phyloP scores from a whole-genome alignment of 2,888 invertebrate genomes.

The Lasioglossum pauxillum region DNA sequence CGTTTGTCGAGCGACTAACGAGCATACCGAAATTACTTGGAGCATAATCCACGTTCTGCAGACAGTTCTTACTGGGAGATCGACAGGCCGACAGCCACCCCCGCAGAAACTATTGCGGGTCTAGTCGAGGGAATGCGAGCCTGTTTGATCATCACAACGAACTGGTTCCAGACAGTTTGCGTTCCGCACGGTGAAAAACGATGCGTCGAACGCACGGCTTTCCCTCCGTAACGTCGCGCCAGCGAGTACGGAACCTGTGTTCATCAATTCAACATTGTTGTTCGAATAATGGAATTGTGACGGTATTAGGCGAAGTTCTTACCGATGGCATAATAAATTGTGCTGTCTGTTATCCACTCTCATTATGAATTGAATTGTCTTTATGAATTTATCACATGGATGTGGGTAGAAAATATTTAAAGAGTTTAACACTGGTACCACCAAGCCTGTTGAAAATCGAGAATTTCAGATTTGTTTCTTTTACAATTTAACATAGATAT shows the following conservation, averaged over 20 bases:
- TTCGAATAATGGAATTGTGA: background rate
- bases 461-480: too few species aligned
- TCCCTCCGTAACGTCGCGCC: background rate
- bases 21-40: conserved; percentile 4
- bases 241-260: background rate
- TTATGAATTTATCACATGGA: background rate
- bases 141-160: background rate
- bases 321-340: background rate
- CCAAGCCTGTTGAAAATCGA: too few species aligned
- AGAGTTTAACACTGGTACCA: background rate
- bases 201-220: background rate
- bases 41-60: conserved; percentile 10
- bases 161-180: background rate
- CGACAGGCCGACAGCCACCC: background rate
- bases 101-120: background rate
- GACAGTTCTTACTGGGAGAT: background rate
- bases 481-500: too few species aligned
- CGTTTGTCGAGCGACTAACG: background rate
- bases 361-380: too few species aligned
- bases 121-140: background rate
- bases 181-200: background rate
- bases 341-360: background rate
- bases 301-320: background rate
- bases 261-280: background rate
- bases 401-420: background rate